These are phyloP conservation scores for Pipa parva DNA, from an alignment of 2,113 vertebrate species.

Conservation along the genomic window DNA sequence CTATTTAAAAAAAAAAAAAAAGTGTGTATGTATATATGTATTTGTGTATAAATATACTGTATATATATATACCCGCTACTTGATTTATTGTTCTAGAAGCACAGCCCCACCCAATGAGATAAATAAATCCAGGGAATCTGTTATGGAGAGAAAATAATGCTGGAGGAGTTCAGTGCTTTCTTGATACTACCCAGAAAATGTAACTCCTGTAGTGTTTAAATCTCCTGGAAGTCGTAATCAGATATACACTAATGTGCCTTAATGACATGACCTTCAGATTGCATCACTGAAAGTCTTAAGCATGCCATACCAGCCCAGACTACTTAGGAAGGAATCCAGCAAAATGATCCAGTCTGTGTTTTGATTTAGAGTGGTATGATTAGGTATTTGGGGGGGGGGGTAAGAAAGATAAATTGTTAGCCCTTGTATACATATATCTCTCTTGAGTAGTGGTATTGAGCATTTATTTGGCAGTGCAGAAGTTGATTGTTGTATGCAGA, in stretches of 20 bases:
- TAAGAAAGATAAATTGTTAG: background rate
- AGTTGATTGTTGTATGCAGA: background rate
- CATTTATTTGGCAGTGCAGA: slow-evolving; percentile 3
- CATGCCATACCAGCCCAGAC: background rate
- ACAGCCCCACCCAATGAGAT: too few species aligned
- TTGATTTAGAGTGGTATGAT: background rate
- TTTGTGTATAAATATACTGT: background rate
- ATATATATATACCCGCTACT: background rate
- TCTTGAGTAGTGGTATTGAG: background rate
- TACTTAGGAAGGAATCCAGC: too few species aligned
- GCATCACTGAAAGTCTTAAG: slow-evolving; percentile 30
- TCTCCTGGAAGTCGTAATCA: slow-evolving; percentile 15
- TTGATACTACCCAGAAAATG: too few species aligned
- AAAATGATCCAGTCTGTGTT: background rate
- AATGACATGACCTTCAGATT: slow-evolving; percentile 7
- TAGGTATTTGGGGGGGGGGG: background rate
- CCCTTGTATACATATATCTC: background rate
- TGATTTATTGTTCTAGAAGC: background rate
- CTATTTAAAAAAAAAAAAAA: background rate
- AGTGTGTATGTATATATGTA: too few species aligned
- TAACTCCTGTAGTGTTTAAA: slow-evolving; percentile 3
- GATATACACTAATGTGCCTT: slow-evolving; percentile 36
- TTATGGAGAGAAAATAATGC: background rate
- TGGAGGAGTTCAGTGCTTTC: too few species aligned
- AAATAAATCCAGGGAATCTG: background rate